These are phyloP conservation scores for Adelges cooleyi DNA, from an alignment of 1,140 invertebrate genomes.

Conservation along the genomic window DNA sequence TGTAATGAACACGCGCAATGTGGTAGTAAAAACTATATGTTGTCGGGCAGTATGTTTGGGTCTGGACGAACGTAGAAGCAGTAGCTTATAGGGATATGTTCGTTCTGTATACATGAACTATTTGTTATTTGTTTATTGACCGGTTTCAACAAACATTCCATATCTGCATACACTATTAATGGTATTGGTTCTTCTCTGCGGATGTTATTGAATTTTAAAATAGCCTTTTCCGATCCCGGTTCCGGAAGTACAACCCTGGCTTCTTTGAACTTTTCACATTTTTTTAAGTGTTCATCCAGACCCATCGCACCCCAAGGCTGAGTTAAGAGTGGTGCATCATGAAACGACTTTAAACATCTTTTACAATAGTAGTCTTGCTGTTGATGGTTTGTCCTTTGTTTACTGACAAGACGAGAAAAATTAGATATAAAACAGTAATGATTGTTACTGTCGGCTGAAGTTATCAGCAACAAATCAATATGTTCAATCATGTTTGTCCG, in stretches of 20 bases:
- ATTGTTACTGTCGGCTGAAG: neutral
- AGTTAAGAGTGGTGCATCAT: neutral
- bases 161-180: neutral
- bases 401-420: neutral
- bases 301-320: too few species aligned
- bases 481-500: neutral
- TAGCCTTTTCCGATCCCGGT: neutral
- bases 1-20: too few species aligned
- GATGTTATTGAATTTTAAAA: neutral
- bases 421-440: conserved; percentile 2
- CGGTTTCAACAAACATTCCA: neutral
- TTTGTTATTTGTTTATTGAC: too few species aligned
- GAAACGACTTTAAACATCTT: neutral
- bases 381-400: neutral
- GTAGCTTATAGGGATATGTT: neutral
- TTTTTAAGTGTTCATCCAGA: neutral
- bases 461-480: neutral
- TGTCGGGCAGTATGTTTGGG: too few species aligned
- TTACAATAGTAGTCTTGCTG: neutral
- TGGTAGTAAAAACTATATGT: too few species aligned
- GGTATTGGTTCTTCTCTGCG: neutral
- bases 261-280: neutral
- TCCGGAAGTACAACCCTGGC: neutral
- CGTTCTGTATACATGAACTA: neutral
- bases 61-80: neutral